phyloP scores from a whole-genome alignment of 2,797 vertebrate species.

The Eulemur coronatus region DNA sequence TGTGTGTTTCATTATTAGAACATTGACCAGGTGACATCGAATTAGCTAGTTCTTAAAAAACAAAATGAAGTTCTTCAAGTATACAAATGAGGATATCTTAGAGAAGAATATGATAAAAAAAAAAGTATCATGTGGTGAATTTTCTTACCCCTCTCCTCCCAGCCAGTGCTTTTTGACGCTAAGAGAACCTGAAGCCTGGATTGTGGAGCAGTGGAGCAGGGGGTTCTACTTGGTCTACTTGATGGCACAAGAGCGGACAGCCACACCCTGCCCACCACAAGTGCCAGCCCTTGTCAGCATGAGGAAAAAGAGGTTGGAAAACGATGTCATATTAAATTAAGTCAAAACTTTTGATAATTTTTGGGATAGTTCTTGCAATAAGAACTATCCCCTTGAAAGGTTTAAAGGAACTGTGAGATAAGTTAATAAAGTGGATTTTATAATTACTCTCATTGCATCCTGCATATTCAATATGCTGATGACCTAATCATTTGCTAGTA shows the following conservation, averaged over 20 bases:
- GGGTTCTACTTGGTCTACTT: background rate
- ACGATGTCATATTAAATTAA: background rate
- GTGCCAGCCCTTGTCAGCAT: background rate
- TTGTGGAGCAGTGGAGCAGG: background rate
- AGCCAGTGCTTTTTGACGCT: background rate
- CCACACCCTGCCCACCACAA: fast-evolving
- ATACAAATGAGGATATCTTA: background rate
- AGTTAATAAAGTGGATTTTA: background rate
- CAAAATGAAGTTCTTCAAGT: background rate
- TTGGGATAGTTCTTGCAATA: background rate
- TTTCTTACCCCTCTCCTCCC: background rate
- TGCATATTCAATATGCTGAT: background rate
- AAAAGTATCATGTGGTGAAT: background rate
- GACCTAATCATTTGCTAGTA: background rate
- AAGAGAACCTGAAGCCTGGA: background rate
- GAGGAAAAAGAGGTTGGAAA: background rate
- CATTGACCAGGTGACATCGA: background rate
- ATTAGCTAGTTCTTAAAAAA: background rate
- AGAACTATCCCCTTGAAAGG: background rate
- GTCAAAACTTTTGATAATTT: background rate
- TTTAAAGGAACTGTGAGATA: background rate
- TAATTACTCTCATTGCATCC: background rate
- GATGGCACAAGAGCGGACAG: background rate
- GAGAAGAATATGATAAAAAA: background rate
- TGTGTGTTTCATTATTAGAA: background rate